Conservation (phyloP, 2,888 invertebrate species). For the Lathronympha strigana region DNA sequence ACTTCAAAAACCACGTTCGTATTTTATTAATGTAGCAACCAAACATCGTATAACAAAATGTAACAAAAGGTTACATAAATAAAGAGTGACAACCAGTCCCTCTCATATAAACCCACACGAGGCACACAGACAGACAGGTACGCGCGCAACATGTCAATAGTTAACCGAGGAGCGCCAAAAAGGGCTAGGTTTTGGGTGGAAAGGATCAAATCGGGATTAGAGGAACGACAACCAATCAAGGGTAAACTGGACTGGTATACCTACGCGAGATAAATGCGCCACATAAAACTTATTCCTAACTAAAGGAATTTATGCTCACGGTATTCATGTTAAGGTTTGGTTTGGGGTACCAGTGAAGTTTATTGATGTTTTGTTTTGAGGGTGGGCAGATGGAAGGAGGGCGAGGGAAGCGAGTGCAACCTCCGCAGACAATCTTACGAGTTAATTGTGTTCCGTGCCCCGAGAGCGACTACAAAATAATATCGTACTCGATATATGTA, state of each 20-base stretch:
- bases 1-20: background rate
- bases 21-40: constrained; percentile 23
- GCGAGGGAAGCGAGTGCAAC: constrained; percentile 78
- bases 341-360: constrained; percentile 59
- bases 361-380: constrained; percentile 85
- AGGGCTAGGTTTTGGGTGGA: constrained; percentile 85
- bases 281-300: constrained; percentile 74
- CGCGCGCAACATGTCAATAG: constrained; percentile 79
- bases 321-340: constrained; percentile 50
- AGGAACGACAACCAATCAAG: constrained; percentile 89
- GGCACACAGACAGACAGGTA: constrained; percentile 67
- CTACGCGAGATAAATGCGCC: constrained; percentile 83
- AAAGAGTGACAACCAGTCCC: constrained; percentile 34
- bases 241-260: constrained; percentile 84
- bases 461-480: constrained; percentile 80
- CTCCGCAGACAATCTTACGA: constrained; percentile 84
- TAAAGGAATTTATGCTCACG: constrained; percentile 50
- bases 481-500: constrained; percentile 65
- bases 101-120: constrained; percentile 54
- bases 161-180: constrained; percentile 76
- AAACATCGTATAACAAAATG: constrained; percentile 20
- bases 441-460: constrained; percentile 84
- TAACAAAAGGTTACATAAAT: constrained; percentile 37
- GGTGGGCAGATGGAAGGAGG: constrained; percentile 79
- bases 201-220: constrained; percentile 89